Evolutionary conservation across 2,113 vertebrate genomes (phyloP).

Genomic region (Ameiurus melas): DNA sequence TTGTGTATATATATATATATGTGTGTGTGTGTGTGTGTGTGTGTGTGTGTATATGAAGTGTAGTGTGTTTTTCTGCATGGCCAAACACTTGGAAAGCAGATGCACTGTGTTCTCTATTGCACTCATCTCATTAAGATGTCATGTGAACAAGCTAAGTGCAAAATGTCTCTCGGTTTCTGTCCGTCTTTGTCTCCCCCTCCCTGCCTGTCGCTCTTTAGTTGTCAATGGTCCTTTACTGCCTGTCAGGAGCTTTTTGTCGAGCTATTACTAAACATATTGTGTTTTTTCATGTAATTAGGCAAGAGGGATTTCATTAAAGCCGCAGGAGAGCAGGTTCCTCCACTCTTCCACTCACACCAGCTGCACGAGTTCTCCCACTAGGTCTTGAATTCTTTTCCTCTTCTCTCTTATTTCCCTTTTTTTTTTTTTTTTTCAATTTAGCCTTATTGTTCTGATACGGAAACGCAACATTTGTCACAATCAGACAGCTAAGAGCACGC

Average conservation of each 20-base stretch:
- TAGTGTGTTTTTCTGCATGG: slow-evolving; percentile 48
- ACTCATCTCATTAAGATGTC: slow-evolving; percentile 74
- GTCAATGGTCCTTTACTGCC: slow-evolving; percentile 71
- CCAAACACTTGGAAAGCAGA: slow-evolving; percentile 52
- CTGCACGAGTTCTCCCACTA: neutral
- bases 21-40: slow-evolving; percentile 6
- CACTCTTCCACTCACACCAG: slow-evolving; percentile 38
- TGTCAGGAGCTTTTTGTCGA: slow-evolving; percentile 63
- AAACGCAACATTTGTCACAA: slow-evolving; percentile 33
- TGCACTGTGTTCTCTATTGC: slow-evolving; percentile 54
- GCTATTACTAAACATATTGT: slow-evolving; percentile 74
- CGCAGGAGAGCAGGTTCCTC: slow-evolving; percentile 41
- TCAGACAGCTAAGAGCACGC: neutral
- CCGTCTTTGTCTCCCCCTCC: neutral
- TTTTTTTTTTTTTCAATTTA: neutral
- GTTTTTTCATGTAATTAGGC: slow-evolving; percentile 75
- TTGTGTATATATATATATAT: neutral
- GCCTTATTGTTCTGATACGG: slow-evolving; percentile 17
- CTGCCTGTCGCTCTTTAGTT: slow-evolving; percentile 64
- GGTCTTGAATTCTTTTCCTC: slow-evolving; percentile 5
- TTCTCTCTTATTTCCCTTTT: neutral
- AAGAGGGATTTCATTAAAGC: slow-evolving; percentile 71
- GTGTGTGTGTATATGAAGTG: neutral
- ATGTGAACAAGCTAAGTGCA: slow-evolving; percentile 68
- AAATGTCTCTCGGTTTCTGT: slow-evolving; percentile 53